Conservation (phyloP, 2,888 invertebrate species). For the Cephus sareptanus region DNA sequence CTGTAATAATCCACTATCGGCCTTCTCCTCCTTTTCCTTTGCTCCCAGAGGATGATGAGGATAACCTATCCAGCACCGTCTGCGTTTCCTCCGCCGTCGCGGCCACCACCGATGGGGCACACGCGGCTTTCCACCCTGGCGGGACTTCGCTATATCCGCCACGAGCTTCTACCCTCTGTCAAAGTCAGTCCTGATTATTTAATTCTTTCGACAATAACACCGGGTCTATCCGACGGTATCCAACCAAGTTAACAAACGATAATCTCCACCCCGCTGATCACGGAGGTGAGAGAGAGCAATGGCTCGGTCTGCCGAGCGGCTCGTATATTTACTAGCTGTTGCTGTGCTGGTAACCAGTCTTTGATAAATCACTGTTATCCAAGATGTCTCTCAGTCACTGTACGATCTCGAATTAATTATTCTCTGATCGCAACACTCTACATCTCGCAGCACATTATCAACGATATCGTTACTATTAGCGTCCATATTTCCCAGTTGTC, state of each 20-base stretch:
- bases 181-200: neutral
- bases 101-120: constrained; percentile 73
- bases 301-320: neutral
- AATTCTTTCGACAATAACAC: neutral
- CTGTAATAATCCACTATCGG: too few species aligned
- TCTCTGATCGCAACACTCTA: constrained; percentile 1
- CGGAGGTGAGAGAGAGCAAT: neutral
- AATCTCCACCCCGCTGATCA: neutral
- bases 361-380: neutral
- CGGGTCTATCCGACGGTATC: neutral
- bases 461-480: neutral
- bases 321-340: neutral
- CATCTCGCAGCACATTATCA: neutral
- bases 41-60: too few species aligned
- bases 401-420: neutral
- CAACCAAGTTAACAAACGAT: neutral
- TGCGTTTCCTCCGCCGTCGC: constrained; percentile 47
- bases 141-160: constrained; percentile 68
- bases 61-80: neutral
- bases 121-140: constrained; percentile 63
- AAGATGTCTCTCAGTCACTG: constrained; percentile 2
- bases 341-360: neutral
- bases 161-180: constrained; percentile 56
- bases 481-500: constrained; percentile 1
- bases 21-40: too few species aligned